Evolutionary conservation across 1,140 invertebrate species (phyloP), one percentile per base, ranked within the genome.

Genomic region (Oncopodura yosiiana): DNA sequence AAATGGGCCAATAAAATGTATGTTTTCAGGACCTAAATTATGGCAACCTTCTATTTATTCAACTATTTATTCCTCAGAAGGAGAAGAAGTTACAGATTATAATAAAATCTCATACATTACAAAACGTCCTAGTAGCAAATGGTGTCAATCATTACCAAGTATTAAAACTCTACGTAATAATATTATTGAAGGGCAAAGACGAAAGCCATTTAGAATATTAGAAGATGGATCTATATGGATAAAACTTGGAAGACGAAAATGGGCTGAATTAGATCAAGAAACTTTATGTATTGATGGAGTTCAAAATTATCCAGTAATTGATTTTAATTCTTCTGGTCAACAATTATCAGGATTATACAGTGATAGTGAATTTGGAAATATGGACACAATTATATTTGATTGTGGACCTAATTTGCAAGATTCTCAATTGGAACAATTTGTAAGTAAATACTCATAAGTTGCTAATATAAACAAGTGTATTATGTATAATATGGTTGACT

Each of bases 41-140:
- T 63, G 61, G 61, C 8, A 38, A 42, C 61, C 61, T 2, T 14
- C 51, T 8, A 16, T 61, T 3, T 57, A 61, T 39, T 21, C 44
- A 18, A 45, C 49, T 34, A 19, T 32, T 14, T 43, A 52, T 21
- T 29, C 42, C 6, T 53, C 53, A 53, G 6, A 30, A 16, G 3
- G n/a, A n/a, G n/a, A 6, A 11, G 36, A 29, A 18, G 14, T n/a
- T 5, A 39, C 29, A 8, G 9, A 18, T 19, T 8, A 38, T 27
- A 36, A 18, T 56, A 5, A 32, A 5, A 9, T 30, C 38, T 11
- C 55, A 57, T 32, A 9, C 6, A 3, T 18, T 38, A 3, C 37
- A 38, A 14, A 38, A n/a, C 5, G 11, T 38, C 18, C 32, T 37
- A 12, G 19, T 21, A 8, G 30, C 6, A 9, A 16, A 6, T 38